Percentiles rank a stretch among this genome's conserved stretches.
phyloP scores from a whole-genome alignment of 2,888 invertebrate species.

The Agrenia bidenticulata region DNA sequence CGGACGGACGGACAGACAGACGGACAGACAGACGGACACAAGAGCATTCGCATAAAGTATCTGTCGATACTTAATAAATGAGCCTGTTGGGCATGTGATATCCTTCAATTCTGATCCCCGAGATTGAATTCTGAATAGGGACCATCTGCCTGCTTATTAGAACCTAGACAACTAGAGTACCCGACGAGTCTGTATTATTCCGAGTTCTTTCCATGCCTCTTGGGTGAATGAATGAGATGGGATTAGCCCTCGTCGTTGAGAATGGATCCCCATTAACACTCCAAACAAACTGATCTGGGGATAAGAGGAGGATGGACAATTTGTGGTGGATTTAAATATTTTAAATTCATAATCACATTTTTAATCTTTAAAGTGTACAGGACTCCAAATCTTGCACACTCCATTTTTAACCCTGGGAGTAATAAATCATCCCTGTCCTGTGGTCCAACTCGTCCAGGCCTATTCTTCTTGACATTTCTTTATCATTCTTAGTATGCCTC shows the following conservation, averaged over 20 bases:
- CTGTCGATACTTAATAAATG: too few species aligned
- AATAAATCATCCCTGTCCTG: constrained; percentile 6
- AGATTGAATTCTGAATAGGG: too few species aligned
- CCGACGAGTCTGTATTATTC: too few species aligned
- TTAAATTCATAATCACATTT: neutral
- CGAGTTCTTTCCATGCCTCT: too few species aligned
- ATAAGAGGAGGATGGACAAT: constrained; percentile 1
- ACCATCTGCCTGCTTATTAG: too few species aligned
- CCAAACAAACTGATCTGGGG: constrained; percentile 1
- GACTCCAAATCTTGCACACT: neutral
- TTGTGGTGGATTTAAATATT: constrained; percentile 6
- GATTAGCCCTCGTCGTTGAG: neutral
- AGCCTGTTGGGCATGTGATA: too few species aligned
- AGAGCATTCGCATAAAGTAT: too few species aligned
- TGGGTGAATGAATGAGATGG: too few species aligned
- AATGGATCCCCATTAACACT: constrained; percentile 5
- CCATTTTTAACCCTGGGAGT: neutral
- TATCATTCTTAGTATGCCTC: neutral
- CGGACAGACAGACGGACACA: too few species aligned
- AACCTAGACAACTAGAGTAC: too few species aligned
- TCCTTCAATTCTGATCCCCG: too few species aligned
- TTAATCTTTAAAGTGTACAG: neutral
- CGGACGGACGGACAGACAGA: too few species aligned
- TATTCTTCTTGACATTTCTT: neutral
- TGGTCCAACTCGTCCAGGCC: neutral